Base-by-base conservation (phyloP, 1,140 invertebrate genomes). In the Neodiprion lecontei region DNA sequence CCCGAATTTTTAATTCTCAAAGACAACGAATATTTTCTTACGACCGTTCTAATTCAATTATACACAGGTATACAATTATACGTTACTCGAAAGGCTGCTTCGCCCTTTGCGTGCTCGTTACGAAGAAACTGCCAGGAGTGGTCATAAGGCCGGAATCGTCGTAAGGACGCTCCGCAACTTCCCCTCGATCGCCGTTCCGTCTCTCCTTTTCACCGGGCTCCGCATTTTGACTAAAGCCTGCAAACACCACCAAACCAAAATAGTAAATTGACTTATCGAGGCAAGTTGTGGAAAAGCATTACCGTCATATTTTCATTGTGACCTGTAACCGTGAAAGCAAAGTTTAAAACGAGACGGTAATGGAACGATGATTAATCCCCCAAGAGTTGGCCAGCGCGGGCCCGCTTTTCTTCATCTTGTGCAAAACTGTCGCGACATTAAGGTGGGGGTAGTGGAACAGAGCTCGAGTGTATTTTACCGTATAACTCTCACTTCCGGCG, bases 171-270 rank as follows among this genome's bases (percentile, higher is more conserved):
- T 9, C 53, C 17, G 21, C 50, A 72, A 10, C 75, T 73, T 68
- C 71, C 69, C 48, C 77, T 77, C 70, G 68, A 11, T 40, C 40
- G 1, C 50, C 17, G 7, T 23, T 66, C 53, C 61, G 73, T 9
- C 48, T 48, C 1, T 28, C 74, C 50, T 70, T 69, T 21, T 75
- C 75, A 9, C 71, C 75, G 47, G 78, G 73, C 21, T 78, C 80
- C n/a, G 77, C 81, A 75, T 83, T 83, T 50, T 83, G 82, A 48
- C 83, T 80, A 48, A 61, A 40, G 5, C 81, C 83, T 84, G 75
- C 1, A 74, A 81, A 75, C 66, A 14, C 12, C n/a, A 23, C 47
- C 28, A 7, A 61, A 61, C 2, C 28, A 40, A 5, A 40, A 40
- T 5, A 5, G 28, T 1, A 40, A 40, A 40, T 40, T 40, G 28